Conservation (phyloP, 2,888 invertebrate species). For the Euzophera pinguis region DNA sequence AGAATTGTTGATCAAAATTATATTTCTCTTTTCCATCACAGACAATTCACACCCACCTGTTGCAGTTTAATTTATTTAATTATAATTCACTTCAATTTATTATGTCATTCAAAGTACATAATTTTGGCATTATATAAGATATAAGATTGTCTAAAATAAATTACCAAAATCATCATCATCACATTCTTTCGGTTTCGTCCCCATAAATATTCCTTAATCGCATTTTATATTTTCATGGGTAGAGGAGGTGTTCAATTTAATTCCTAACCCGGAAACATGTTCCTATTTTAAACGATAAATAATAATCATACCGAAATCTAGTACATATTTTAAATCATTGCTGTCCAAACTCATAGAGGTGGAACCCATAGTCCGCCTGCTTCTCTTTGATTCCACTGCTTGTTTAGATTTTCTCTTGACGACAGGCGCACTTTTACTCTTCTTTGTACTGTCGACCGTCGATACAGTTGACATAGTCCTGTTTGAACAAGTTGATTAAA, state of each 20-base stretch:
- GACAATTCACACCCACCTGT: constrained; percentile 64
- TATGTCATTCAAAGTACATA: no score
- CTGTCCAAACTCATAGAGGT: constrained; percentile 36
- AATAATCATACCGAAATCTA: constrained; percentile 52
- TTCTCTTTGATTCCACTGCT: constrained; percentile 33
- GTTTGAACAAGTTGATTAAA: background rate
- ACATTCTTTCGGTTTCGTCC: no score
- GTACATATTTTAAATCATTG: constrained; percentile 59
- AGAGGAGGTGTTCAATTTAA: no score
- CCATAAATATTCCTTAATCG: no score
- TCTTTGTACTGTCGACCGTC: constrained; percentile 48
- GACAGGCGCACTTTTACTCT: constrained; percentile 41
- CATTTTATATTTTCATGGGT: no score
- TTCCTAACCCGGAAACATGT: no score
- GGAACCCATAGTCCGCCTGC: constrained; percentile 41
- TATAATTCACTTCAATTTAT: no score
- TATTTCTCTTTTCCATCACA: constrained; percentile 50
- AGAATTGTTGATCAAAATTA: constrained; percentile 68
- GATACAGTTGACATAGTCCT: constrained; percentile 47
- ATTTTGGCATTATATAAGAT: no score
- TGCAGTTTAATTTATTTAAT: constrained; percentile 9
- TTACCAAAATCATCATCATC: no score
- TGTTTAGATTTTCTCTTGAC: constrained; percentile 41
- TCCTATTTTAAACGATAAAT: no score
- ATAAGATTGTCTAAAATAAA: no score